Evolutionary conservation across 2,113 vertebrate species (phyloP).

Genomic region (Acinonyx jubatus): DNA sequence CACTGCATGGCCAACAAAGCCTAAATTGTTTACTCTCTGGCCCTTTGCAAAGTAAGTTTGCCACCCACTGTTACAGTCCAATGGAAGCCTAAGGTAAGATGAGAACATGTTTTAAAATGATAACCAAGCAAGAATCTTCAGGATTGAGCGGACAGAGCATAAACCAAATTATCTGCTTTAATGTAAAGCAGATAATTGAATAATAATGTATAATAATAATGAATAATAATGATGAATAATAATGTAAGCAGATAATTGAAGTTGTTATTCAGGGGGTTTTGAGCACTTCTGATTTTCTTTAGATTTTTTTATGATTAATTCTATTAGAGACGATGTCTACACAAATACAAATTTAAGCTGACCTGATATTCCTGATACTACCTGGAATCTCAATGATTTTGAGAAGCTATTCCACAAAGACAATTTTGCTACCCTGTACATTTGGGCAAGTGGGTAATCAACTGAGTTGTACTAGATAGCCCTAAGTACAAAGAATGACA

Average conservation of each 20-base stretch:
- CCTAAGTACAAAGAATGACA: constrained; percentile 84
- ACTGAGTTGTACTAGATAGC: constrained; percentile 77
- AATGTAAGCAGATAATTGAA: not conserved
- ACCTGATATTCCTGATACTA: constrained; percentile 62
- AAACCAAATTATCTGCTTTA: not conserved
- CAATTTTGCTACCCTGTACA: constrained; percentile 71
- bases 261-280: constrained; percentile 53
- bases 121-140: not conserved
- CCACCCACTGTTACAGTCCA: not conserved
- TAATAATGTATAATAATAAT: too few species aligned
- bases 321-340: constrained; percentile 64
- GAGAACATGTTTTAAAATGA: constrained; percentile 9
- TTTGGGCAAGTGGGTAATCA: constrained; percentile 74
- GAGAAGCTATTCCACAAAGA: constrained; percentile 70
- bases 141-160: not conserved
- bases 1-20: not conserved
- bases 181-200: not conserved
- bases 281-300: constrained; percentile 71
- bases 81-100: not conserved
- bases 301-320: constrained; percentile 62
- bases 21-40: not conserved
- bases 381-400: constrained; percentile 78
- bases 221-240: too few species aligned
- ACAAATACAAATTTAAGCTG: constrained; percentile 49
- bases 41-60: not conserved